Conservation (phyloP, 35 echinoderm and acorn worm genomes). For the Apostichopus parvimensis region DNA sequence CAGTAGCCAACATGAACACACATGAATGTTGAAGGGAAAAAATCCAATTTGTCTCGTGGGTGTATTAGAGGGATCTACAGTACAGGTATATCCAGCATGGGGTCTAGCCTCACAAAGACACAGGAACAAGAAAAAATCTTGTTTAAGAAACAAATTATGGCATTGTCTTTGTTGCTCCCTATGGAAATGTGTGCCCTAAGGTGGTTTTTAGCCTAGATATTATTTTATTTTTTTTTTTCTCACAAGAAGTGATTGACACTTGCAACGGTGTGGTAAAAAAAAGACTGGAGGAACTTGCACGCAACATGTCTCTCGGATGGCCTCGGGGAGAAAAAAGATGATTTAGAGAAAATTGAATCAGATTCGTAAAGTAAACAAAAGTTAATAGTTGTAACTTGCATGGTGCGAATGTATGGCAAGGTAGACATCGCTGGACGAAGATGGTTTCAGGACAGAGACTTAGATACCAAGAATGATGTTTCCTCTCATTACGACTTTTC, state of each 20-base stretch:
- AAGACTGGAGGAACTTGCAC: constrained; percentile 1
- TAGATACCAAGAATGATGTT: neutral
- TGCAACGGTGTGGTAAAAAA: neutral
- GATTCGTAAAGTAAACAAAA: constrained; percentile 39
- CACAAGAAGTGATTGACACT: neutral
- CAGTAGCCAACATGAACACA: no score
- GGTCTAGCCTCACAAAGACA: no score
- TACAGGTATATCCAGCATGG: no score
- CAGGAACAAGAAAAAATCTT: neutral
- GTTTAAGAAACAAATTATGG: neutral
- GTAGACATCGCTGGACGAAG: no score
- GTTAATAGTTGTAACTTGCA: neutral
- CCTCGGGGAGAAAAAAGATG: neutral
- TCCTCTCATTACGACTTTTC: neutral
- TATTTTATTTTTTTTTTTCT: neutral
- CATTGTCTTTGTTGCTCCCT: neutral
- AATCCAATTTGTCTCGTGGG: no score
- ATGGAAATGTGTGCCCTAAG: neutral
- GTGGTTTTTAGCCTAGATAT: constrained; percentile 14
- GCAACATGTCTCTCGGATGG: constrained; percentile 5
- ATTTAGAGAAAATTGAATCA: constrained; percentile 44
- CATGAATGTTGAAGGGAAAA: no score
- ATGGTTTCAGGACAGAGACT: no score
- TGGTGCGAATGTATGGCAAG: constrained; percentile 3
- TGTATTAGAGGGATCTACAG: no score